These are phyloP conservation scores for Pseudobourletiella spinata DNA, from an alignment of 1,140 invertebrate genomes.

Conservation along the genomic window DNA sequence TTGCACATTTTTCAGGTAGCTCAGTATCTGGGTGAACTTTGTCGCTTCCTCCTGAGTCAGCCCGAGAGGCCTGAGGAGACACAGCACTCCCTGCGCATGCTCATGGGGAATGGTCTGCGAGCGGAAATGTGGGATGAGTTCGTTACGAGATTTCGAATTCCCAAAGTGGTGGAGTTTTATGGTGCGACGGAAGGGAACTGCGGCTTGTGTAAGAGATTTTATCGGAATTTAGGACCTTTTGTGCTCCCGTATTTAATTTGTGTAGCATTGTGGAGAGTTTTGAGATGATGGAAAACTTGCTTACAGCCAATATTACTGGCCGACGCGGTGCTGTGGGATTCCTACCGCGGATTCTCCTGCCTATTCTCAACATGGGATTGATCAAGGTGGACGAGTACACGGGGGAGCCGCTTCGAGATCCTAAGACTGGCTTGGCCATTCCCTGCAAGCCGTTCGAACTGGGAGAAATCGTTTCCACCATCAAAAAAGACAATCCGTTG, in stretches of 20 bases:
- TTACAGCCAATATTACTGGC: slow-evolving; percentile 60
- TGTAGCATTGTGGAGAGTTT: background rate
- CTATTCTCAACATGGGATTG: slow-evolving; percentile 75
- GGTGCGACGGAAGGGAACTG: slow-evolving; percentile 96
- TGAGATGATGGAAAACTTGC: no score
- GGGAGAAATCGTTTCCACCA: slow-evolving; percentile 66
- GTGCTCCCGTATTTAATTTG: background rate
- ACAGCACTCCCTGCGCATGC: slow-evolving; percentile 71
- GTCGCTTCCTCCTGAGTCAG: slow-evolving; percentile 61
- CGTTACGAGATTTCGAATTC: slow-evolving; percentile 66
- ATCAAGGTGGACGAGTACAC: slow-evolving; percentile 75
- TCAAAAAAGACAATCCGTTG: slow-evolving; percentile 47
- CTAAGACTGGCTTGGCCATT: slow-evolving; percentile 24
- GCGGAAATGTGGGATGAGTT: slow-evolving; percentile 95
- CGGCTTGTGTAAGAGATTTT: slow-evolving; percentile 66
- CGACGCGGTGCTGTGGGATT: slow-evolving; percentile 65
- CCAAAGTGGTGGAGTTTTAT: slow-evolving; percentile 75
- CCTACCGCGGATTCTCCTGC: slow-evolving; percentile 62
- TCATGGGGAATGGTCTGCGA: slow-evolving; percentile 69
- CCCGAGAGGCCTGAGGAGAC: slow-evolving; percentile 64
- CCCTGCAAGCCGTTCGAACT: slow-evolving; percentile 61
- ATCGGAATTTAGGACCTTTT: background rate
- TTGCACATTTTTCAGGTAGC: slow-evolving; percentile 3
- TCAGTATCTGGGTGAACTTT: slow-evolving; percentile 26
- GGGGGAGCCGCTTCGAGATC: slow-evolving; percentile 53